Conservation (phyloP, 2,888 invertebrate genomes). For the Ophioninae sp. region DNA sequence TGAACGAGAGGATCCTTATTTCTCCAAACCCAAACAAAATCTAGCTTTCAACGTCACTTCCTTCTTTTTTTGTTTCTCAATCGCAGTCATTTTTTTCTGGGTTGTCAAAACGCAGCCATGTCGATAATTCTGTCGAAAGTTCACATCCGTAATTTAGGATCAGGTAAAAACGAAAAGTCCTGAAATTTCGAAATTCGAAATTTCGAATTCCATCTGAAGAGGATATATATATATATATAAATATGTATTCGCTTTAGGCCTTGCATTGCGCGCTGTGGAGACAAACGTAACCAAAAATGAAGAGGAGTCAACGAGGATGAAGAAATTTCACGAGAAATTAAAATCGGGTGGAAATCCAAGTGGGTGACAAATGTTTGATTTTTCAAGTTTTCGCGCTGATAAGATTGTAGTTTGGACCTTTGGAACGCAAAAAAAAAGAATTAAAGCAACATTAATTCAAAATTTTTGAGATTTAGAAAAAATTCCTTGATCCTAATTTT, state of each 20-base stretch:
- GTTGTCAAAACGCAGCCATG: not conserved
- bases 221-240: not conserved
- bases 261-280: slow-evolving; percentile 20
- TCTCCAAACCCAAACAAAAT: not conserved
- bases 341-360: slow-evolving; percentile 55
- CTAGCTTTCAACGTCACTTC: not conserved
- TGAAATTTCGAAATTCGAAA: not conserved
- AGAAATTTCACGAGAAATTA: slow-evolving; percentile 73
- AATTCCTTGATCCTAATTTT: too few species aligned
- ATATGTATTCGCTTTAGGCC: slow-evolving; percentile 28
- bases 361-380: slow-evolving; percentile 31
- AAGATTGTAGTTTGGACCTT: not conserved
- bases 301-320: slow-evolving; percentile 72
- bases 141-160: not conserved
- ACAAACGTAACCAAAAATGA: slow-evolving; percentile 11
- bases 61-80: not conserved
- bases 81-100: not conserved
- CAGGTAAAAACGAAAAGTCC: not conserved
- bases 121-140: slow-evolving; percentile 8
- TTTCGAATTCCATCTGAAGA: too few species aligned
- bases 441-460: not conserved
- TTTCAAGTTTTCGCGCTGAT: not conserved
- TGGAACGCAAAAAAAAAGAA: not conserved
- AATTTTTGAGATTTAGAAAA: too few species aligned
- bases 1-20: not conserved